Evolutionary conservation across 2,797 vertebrate species (phyloP).

Genomic region (Hybognathus amarus): DNA sequence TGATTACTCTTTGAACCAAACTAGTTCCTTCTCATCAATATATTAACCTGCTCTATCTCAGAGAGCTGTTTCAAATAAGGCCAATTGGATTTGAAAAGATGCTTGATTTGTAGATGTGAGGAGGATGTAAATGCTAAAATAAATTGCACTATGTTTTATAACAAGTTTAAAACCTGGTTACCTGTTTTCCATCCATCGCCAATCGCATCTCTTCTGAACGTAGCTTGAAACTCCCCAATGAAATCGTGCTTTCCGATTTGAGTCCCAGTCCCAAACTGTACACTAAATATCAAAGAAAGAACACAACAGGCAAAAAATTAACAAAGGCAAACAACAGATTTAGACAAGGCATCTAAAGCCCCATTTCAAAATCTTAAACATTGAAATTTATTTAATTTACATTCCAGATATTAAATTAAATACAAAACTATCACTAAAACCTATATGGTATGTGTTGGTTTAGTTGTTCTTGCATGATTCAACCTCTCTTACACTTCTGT

Average conservation of each 20-base stretch:
- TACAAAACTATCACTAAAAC: neutral
- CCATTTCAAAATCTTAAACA: neutral
- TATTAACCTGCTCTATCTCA: constrained; percentile 21
- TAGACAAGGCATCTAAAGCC: neutral
- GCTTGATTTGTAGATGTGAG: neutral
- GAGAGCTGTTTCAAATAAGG: neutral
- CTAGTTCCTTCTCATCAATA: constrained; percentile 10
- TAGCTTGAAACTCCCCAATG: constrained; percentile 86
- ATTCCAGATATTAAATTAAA: neutral
- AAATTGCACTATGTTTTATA: neutral
- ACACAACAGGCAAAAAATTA: neutral
- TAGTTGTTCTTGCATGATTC: neutral
- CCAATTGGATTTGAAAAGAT: neutral
- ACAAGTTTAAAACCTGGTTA: constrained; percentile 37
- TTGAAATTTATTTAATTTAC: neutral
- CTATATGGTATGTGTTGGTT: neutral
- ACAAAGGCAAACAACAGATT: neutral
- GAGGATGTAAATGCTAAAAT: neutral
- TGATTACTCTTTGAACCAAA: constrained; percentile 17
- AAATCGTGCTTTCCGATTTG: constrained; percentile 90
- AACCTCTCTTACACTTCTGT: neutral
- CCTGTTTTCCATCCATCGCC: constrained; percentile 81
- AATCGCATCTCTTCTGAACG: constrained; percentile 87
- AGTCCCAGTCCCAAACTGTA: constrained; percentile 88
- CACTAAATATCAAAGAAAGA: constrained; percentile 73